Conservation (phyloP, 2,113 vertebrate species). For the Campylomormyrus tamandua region DNA sequence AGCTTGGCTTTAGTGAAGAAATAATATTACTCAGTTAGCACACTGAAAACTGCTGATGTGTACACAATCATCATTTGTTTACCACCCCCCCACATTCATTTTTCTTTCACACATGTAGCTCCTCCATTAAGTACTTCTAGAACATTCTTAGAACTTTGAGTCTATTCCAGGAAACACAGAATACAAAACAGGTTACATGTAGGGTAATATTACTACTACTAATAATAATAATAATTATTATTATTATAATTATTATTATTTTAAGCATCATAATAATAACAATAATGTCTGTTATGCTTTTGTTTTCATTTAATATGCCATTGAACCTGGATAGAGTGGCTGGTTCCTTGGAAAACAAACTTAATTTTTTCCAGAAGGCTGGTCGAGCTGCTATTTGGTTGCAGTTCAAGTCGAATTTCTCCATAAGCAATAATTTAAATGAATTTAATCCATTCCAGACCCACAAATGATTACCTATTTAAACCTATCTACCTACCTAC, state of each 20-base stretch:
- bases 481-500: no score
- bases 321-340: background rate
- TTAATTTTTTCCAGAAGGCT: no score
- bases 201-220: background rate
- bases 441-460: no score
- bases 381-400: no score
- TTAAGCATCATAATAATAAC: background rate
- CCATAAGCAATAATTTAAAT: no score
- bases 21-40: slow-evolving; percentile 8
- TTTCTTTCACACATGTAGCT: background rate
- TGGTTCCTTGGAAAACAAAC: no score
- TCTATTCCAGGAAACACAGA: background rate
- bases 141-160: background rate
- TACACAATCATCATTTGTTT: background rate
- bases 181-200: background rate
- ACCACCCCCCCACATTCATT: background rate
- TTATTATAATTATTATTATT: background rate
- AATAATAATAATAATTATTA: background rate
- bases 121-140: background rate
- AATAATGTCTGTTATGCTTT: background rate
- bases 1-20: slow-evolving; percentile 1
- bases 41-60: slow-evolving; percentile 1
- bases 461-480: no score
- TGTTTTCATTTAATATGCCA: background rate
- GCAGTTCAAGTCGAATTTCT: no score